Evolutionary conservation across 2,797 vertebrate species (phyloP), one percentile per base, ranked within the genome.

Genomic region (Sebastes cheni): DNA sequence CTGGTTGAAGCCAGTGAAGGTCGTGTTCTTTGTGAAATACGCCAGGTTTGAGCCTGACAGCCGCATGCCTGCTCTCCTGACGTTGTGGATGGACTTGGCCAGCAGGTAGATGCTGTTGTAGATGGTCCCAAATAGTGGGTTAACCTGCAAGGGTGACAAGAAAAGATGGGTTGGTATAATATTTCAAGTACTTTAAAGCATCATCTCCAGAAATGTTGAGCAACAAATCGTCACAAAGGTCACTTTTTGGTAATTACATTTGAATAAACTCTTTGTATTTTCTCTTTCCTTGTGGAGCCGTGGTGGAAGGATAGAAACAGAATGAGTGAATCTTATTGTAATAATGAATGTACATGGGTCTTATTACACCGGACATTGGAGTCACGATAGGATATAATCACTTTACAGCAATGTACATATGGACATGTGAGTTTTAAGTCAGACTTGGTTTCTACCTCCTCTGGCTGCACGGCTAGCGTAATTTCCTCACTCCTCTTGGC

Each of bases 91-190:
- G 83, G 96, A 96, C 90, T 95, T 95, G 59, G 97, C 96, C 80
- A 98, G 76, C 83, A 99, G 95, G 89, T 98, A 98, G 84, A 99
- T 88, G 77, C 97, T 95, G 87, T 98, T 97, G 83, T 98, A 99
- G 89, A 98, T 97, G 59, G 97, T 99, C 77, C 97, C 98, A 94
- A 99, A 99, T 22, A 99, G 93, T 0, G 97, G 98, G 80, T 97
- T 97, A 72, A 99, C 96, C 98, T 99, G 88, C 56, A 87, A 81
- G 10, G 23, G 32, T 22, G 10, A 74, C 56, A 77, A 94, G 65
- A 93, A 25, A 62, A 67, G 18, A 59, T 13, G 22, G 36, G 29
- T 60, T 34, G 25, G 2, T 6, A 32, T 27, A 54, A 16, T 34
- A 22, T 64, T 72, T 72, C 4, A 52, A 25, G 6, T 16, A 69